phyloP scores from a whole-genome alignment of 2,113 vertebrate genomes.

The Melanerpes aurifrons region DNA sequence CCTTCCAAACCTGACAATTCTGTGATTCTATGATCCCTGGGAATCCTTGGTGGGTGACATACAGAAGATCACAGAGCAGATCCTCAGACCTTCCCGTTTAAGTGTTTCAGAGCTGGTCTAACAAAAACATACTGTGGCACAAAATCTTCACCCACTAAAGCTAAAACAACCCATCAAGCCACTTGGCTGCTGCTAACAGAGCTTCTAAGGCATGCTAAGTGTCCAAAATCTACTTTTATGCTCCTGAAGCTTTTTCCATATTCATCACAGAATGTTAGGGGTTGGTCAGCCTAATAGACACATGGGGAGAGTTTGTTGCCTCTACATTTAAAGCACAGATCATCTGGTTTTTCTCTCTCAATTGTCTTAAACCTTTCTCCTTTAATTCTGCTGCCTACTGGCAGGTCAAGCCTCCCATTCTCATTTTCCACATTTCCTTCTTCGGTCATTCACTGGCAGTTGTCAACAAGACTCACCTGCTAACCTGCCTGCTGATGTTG shows the following conservation, averaged over 20 bases:
- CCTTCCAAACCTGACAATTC: too few species aligned
- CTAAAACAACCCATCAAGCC: neutral
- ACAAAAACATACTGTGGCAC: neutral
- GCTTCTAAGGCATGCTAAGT: neutral
- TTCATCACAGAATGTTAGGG: neutral
- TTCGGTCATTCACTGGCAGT: slow-evolving; percentile 14
- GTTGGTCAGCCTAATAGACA: neutral
- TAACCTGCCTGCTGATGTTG: slow-evolving; percentile 9
- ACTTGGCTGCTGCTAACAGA: neutral
- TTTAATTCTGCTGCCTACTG: neutral
- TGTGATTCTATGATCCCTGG: too few species aligned
- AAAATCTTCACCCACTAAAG: neutral
- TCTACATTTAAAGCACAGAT: neutral
- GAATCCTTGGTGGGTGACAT: neutral
- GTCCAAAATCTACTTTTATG: neutral
- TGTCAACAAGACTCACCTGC: neutral
- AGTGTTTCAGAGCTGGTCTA: neutral
- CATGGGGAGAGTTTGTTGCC: neutral
- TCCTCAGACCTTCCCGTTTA: neutral
- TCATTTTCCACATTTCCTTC: slow-evolving; percentile 15
- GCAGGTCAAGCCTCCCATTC: neutral
- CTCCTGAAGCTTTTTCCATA: neutral
- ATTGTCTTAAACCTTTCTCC: neutral
- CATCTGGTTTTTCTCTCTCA: neutral
- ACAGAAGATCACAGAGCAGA: neutral